Evolutionary conservation across 2,797 vertebrate genomes (phyloP), one percentile per base, ranked within the genome.

Genomic region (Neopelma chrysocephalum): DNA sequence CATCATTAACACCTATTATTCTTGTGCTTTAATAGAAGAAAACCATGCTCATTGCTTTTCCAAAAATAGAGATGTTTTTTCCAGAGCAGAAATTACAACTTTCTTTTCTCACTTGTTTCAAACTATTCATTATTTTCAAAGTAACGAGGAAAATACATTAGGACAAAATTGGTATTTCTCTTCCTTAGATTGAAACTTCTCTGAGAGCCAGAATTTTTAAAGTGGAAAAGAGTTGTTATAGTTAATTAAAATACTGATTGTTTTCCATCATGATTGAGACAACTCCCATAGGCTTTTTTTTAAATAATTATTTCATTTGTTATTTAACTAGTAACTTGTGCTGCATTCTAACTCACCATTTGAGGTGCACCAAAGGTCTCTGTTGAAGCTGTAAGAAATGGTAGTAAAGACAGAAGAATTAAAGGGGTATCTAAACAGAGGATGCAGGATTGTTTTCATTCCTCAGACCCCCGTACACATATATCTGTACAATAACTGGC

Each of bases 1-100:
- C 82, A 87, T 94, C 72, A 43, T 91, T 96, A 91, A 83, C 90
- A 86, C 57, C 62, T 88, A 56, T 93, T 87, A 82, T 85, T 94
- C 82, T 69, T 76, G 22, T 69, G 19, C 50, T 91, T 86, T 76
- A 91, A 0, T 64, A 57, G 42, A 82, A 83, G 27, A 86, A 70
- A 87, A 62, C 31, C 42, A 20, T 11, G 23, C 34, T 78, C 26
- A 40, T 47, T 91, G 61, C 76, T 76, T 76, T 91, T 69, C 69
- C 68, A 76, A 93, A 93, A 96, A 93, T 36, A 68, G 70, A 72
- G 56, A 31, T 79, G 21, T 50, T 84, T 93, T 94, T 81, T 75
- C 60, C 50, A 82, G 75, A 43, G 56, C 71, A 91, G 42, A 88
- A 81, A 75, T 86, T 47, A 15, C 22, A 42, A 53, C 23, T 70